These are phyloP conservation scores for Microctenopoma steveboyesi DNA, from an alignment of 2,797 vertebrate species.

Conservation along the genomic window DNA sequence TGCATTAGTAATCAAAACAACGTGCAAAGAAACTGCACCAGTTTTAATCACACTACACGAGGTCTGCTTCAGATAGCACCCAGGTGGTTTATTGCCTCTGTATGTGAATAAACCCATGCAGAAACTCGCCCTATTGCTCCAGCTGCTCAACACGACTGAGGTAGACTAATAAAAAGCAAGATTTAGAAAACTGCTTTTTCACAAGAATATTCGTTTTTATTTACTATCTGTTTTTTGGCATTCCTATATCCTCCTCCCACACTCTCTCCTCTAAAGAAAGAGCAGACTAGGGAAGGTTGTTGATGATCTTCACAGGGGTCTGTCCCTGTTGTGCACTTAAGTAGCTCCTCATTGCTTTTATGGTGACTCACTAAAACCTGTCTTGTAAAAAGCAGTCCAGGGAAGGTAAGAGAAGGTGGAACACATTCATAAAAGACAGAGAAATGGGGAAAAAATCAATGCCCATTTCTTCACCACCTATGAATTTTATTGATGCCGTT, in stretches of 20 bases:
- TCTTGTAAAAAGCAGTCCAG: conserved; percentile 76
- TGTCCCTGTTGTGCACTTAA: conserved; percentile 79
- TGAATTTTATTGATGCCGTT: conserved; percentile 69
- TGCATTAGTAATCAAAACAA: conserved; percentile 59
- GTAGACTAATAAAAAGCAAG: conserved; percentile 36
- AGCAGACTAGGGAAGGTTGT: conserved; percentile 58
- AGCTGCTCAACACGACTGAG: conserved; percentile 35
- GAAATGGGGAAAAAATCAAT: conserved; percentile 68
- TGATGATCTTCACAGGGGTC: conserved; percentile 76
- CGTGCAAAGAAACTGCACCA: conserved; percentile 42
- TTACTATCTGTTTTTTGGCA: conserved; percentile 44
- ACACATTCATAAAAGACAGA: conserved; percentile 72
- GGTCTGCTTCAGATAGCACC: conserved; percentile 60
- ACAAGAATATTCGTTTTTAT: conserved; percentile 67
- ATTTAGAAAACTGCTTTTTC: conserved; percentile 51
- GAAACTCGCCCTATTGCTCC: conserved; percentile 30
- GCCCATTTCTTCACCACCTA: conserved; percentile 73
- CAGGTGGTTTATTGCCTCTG: conserved; percentile 60
- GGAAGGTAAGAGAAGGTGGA: conserved; percentile 63
- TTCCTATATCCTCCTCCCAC: conserved; percentile 38
- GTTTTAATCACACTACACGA: conserved; percentile 60
- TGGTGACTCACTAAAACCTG: conserved; percentile 80
- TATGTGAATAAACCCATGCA: conserved; percentile 42
- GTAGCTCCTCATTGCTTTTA: conserved; percentile 82
- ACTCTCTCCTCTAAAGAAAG: conserved; percentile 42